phyloP scores from a whole-genome alignment of 2,888 invertebrate species.

The Carabus problematicus region DNA sequence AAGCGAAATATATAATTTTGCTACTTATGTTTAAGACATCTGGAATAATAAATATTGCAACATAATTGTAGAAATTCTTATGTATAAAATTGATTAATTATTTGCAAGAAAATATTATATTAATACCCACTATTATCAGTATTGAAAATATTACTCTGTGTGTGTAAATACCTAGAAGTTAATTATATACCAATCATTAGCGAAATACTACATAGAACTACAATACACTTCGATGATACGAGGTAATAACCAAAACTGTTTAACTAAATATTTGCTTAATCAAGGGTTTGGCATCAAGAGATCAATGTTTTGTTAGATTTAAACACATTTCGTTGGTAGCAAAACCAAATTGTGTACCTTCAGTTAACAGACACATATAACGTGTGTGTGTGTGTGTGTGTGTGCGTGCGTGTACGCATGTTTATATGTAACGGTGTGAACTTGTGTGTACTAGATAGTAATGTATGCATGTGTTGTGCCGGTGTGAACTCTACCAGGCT shows the following conservation, averaged over 20 bases:
- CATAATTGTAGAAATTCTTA: too few relatives aligned
- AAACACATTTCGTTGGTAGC: slow-evolving; percentile 10
- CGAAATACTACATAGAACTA: background rate
- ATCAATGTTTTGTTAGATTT: slow-evolving; percentile 23
- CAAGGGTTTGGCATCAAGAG: slow-evolving; percentile 7
- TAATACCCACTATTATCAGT: too few relatives aligned
- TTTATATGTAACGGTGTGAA: background rate
- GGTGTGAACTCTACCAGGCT: too few relatives aligned
- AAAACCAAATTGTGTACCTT: background rate
- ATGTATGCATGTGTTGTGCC: too few relatives aligned
- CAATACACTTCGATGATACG: background rate
- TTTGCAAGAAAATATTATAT: too few relatives aligned
- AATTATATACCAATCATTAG: background rate
- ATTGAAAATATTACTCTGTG: too few relatives aligned
- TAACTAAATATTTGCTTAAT: slow-evolving; percentile 23
- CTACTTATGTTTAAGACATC: too few relatives aligned
- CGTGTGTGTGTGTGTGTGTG: background rate
- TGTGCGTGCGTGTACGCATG: background rate
- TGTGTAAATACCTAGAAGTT: background rate
- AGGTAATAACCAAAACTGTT: background rate
- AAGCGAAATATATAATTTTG: too few relatives aligned
- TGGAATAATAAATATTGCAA: too few relatives aligned
- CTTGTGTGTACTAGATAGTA: background rate
- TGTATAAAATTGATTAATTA: too few relatives aligned
- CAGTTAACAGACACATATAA: background rate